Base-by-base conservation (phyloP, 30 jellyfish, hydroid and myxozoan genomes). In the Hydra vulgaris region DNA sequence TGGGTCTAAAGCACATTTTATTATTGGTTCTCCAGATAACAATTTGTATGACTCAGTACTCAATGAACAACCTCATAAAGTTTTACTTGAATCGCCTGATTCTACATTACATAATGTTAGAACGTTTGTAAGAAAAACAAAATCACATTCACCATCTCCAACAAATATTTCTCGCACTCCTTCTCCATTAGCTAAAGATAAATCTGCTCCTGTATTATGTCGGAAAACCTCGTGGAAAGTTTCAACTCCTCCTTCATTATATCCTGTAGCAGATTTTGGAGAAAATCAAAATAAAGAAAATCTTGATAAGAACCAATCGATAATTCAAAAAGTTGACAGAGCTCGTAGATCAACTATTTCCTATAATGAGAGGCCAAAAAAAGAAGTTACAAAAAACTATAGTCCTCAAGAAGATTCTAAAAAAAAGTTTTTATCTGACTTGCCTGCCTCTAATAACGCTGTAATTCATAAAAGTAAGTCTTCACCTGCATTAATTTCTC, bases 401-500 rank as follows among this genome's bases (percentile, higher is more conserved):
- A n/a, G 26, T 23, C 25, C 16, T 68, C 26, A 68, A 68, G 26
- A 68, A 8, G 8, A n/a, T n/a, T 68, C 22, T 55, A 71, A 71
- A 15, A 20, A n/a, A 71, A 71, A 71, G 20, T 71, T 71, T 53
- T 18, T 27, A 20, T 71, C 0, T 71, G 25, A 69, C 8, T 15
- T 15, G 5, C 55, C 8, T n/a, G 53, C 18, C 23, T 21, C 84
- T 22, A 19, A 8, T 19, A n/a, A 74, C 24, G 0, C 23, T 21
- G 89, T n/a, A 18, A 56, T 80, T 66, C 85, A 66, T 54, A 83
- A 94, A 61, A 82, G 73, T 21, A 89, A 83, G 17, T 91, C 98
- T 17, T 86, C 96, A 21, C 98, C 98, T 3, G 98, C 96, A 8
- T 73, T 86, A 17, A 23, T 91, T 21, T 78, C 95, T 0, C 95